Evolutionary conservation across 2,113 vertebrate species (phyloP), one percentile per base, ranked within the genome.

Genomic region (Pituophis catenifer): DNA sequence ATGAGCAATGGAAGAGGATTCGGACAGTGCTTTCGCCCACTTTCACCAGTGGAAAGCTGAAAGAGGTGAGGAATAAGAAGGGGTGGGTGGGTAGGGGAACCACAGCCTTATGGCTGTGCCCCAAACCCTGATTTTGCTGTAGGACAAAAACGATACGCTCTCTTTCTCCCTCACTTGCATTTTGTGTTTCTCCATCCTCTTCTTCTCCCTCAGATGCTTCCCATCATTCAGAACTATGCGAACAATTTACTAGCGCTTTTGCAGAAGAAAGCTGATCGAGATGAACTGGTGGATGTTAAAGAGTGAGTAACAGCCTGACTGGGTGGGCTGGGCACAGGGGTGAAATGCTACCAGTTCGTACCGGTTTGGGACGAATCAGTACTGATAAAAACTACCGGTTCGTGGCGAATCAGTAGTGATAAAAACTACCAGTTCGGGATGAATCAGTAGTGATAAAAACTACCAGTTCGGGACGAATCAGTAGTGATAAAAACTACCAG

Each of bases 11-110:
- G 98, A 98, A 96, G 94, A 96, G 97, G 91, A 95, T 98, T 15
- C 94, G 97, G 11, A 96, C 96, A 2, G 53, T 98, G 3, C 96
- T 98, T 0, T 98, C 98, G 1, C 98, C 98, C 13, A 96, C 97
- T 3, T 98, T 98, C 95, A 98, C 98, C 88, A 98, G 97, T 8
- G 97, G 98, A 29, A 97, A 97, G 93, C 97, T 98, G 2, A 98
- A 98, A 94, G 97, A 98, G 95, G 98, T 98, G 48, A 94, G 29
- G 33, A 23, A 8, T 29, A 26, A 19, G n/a, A 26, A 6, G 48
- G 5, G 48, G 48, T 0, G 48, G 3, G n/a, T n/a, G 38, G 38
- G 48, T 50, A 48, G 19, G 57, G 1, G 1, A n/a, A 5, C 1
- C 29, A 6, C 29, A 59, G 21, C 8, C 13, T n/a, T 70, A n/a